Percentiles rank a stretch among this genome's conserved stretches.
These are phyloP conservation scores for Drosophila ficusphila DNA, from an alignment of 1,140 invertebrate genomes.

Conservation along the genomic window DNA sequence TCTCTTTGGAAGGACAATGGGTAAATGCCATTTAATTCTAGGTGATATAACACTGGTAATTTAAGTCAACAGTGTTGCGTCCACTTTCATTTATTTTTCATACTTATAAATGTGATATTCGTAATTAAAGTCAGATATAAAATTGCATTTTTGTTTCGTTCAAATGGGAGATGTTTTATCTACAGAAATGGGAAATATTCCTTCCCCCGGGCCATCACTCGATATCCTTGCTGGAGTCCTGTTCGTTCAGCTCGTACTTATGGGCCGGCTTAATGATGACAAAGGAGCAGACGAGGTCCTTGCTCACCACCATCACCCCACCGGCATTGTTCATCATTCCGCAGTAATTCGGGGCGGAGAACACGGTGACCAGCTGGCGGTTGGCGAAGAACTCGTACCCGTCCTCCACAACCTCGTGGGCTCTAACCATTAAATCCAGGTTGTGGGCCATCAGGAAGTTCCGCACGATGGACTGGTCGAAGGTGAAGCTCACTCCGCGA, in stretches of 20 bases:
- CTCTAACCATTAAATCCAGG: conserved; percentile 93
- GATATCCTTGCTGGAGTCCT: too few relatives aligned
- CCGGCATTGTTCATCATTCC: conserved; percentile 95
- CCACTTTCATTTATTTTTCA: too few relatives aligned
- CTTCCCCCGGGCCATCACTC: too few relatives aligned
- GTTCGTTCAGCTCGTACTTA: not conserved
- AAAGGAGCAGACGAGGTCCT: conserved; percentile 26
- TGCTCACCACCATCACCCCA: conserved; percentile 95
- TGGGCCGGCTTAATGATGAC: conserved; percentile 22
- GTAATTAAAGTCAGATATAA: too few relatives aligned
- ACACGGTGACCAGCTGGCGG: conserved; percentile 91
- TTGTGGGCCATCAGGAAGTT: conserved; percentile 92
- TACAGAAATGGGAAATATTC: too few relatives aligned
- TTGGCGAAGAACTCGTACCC: conserved; percentile 94
- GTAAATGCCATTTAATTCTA: too few relatives aligned
- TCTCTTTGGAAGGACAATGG: too few relatives aligned
- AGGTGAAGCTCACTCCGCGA: conserved; percentile 92
- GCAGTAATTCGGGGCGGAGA: conserved; percentile 93
- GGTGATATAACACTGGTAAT: too few relatives aligned
- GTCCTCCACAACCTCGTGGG: conserved; percentile 95
- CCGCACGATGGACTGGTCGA: conserved; percentile 90
- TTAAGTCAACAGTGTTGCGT: too few relatives aligned
- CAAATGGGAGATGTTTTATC: too few relatives aligned
- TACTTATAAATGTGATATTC: too few relatives aligned
- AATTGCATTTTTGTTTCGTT: too few relatives aligned